These are phyloP conservation scores for Sussaba pulchella DNA, from an alignment of 2,888 invertebrate species.

Conservation along the genomic window DNA sequence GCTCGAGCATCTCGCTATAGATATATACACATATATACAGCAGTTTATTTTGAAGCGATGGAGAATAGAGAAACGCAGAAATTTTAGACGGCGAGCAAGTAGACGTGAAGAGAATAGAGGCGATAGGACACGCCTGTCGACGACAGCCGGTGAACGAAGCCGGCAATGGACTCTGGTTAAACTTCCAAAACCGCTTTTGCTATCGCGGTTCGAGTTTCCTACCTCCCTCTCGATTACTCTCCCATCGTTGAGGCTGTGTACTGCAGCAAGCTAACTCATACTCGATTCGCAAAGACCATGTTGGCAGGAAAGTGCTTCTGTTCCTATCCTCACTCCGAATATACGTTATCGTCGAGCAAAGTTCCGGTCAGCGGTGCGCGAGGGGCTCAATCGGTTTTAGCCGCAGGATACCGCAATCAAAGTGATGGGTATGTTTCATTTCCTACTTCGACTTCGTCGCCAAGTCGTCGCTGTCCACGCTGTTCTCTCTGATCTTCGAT, in stretches of 20 bases:
- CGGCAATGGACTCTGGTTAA: constrained; percentile 78
- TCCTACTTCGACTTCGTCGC: background rate
- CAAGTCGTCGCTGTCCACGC: background rate
- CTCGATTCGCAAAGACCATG: constrained; percentile 23
- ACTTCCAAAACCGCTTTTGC: constrained; percentile 72
- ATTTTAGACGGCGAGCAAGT: constrained; percentile 31
- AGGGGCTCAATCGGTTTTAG: constrained; percentile 25
- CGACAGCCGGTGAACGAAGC: constrained; percentile 73
- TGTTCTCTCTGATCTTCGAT: background rate
- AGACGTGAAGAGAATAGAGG: constrained; percentile 39
- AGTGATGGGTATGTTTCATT: constrained; percentile 24
- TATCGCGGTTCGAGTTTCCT: constrained; percentile 71
- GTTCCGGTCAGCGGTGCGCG: constrained; percentile 24
- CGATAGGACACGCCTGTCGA: constrained; percentile 65
- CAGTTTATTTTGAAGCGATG: constrained; percentile 11
- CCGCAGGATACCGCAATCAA: constrained; percentile 31
- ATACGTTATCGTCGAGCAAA: constrained; percentile 22
- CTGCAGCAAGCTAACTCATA: constrained; percentile 11
- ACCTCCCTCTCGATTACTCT: constrained; percentile 2
- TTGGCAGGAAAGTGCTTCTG: constrained; percentile 42
- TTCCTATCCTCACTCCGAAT: constrained; percentile 1
- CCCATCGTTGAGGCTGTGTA: constrained; percentile 7
- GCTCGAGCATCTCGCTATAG: background rate
- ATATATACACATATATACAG: background rate
- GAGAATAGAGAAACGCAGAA: constrained; percentile 3